These are phyloP conservation scores for Eulimnadia texana DNA, from an alignment of 1,140 invertebrate genomes.

Conservation along the genomic window DNA sequence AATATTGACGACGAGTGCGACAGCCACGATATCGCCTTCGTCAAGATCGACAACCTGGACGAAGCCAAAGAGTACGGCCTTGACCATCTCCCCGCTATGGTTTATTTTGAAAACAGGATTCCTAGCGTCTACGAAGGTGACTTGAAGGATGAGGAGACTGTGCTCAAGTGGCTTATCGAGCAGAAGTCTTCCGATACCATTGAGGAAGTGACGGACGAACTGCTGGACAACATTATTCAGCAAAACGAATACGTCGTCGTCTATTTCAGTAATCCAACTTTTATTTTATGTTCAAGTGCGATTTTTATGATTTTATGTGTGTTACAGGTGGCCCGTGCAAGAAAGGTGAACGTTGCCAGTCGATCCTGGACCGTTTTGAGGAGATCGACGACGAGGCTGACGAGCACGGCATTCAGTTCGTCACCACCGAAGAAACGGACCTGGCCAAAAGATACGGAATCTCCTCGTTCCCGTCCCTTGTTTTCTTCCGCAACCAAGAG, in stretches of 20 bases:
- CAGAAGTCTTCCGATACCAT: slow-evolving; percentile 84
- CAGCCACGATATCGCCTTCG: slow-evolving; percentile 75
- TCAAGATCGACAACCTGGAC: slow-evolving; percentile 70
- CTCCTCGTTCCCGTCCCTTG: slow-evolving; percentile 66
- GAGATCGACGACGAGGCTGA: slow-evolving; percentile 88
- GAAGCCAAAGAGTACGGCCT: slow-evolving; percentile 84
- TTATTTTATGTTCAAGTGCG: no score
- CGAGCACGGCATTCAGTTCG: slow-evolving; percentile 83
- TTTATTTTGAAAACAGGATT: slow-evolving; percentile 85
- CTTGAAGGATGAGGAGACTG: slow-evolving; percentile 79
- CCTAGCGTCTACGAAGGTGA: slow-evolving; percentile 80
- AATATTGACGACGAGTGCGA: slow-evolving; percentile 86
- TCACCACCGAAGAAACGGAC: slow-evolving; percentile 69
- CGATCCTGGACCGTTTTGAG: slow-evolving; percentile 69
- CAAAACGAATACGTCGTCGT: slow-evolving; percentile 88
- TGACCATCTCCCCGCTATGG: slow-evolving; percentile 68
- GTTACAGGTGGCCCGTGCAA: slow-evolving; percentile 60
- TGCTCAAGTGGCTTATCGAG: slow-evolving; percentile 74
- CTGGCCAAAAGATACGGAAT: slow-evolving; percentile 74
- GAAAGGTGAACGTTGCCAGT: slow-evolving; percentile 60
- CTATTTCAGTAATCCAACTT: slow-evolving; percentile 60
- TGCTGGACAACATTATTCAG: slow-evolving; percentile 66
- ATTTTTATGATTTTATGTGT: slow-evolving; percentile 5
- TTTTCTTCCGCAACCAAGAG: slow-evolving; percentile 71
- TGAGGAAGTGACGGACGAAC: slow-evolving; percentile 88